These are phyloP conservation scores for Diorhabda carinulata DNA, from an alignment of 1,140 invertebrate genomes.

Conservation along the genomic window DNA sequence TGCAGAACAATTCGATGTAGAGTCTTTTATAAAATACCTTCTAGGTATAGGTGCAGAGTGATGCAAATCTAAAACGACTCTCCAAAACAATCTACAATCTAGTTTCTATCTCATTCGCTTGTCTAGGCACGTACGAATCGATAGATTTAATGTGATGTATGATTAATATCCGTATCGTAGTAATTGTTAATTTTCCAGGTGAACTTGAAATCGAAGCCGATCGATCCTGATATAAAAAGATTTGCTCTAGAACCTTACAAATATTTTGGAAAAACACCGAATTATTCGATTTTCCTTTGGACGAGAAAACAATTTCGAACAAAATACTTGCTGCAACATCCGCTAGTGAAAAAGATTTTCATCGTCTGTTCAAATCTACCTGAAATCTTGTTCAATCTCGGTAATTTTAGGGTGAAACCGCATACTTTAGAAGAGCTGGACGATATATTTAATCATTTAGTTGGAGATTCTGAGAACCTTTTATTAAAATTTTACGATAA, in stretches of 20 bases:
- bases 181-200: constrained; percentile 16
- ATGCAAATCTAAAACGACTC: no score
- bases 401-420: constrained; percentile 49
- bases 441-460: constrained; percentile 48
- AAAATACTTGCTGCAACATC: constrained; percentile 58
- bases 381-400: constrained; percentile 53
- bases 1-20: no score
- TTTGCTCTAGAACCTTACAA: constrained; percentile 49
- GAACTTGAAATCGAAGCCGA: constrained; percentile 30
- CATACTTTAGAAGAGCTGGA: constrained; percentile 50
- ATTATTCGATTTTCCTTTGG: constrained; percentile 55
- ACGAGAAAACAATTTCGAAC: constrained; percentile 54
- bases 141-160: no score
- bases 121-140: no score
- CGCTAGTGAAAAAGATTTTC: constrained; percentile 58
- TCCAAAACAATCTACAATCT: no score
- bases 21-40: no score
- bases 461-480: constrained; percentile 48
- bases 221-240: constrained; percentile 25
- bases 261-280: constrained; percentile 56
- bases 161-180: no score
- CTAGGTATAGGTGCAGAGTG: no score
- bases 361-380: constrained; percentile 57
- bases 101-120: no score
- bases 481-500: constrained; percentile 48